Evolutionary conservation across 1,140 invertebrate genomes (phyloP), one percentile per base, ranked within the genome.

Genomic region (Sminthurides bifidus): DNA sequence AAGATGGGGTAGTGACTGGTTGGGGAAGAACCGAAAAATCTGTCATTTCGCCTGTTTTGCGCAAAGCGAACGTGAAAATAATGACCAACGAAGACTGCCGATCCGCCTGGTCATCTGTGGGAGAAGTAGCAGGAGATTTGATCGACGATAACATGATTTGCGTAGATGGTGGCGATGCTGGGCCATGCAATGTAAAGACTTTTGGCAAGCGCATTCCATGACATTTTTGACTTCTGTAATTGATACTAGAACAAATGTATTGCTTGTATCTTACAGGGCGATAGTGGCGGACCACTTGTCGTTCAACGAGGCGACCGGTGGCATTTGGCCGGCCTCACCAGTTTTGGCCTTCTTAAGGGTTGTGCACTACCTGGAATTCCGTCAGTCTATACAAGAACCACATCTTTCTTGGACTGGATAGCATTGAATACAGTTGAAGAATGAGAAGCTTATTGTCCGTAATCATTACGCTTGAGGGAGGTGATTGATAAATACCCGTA

Each of bases 401-500:
- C 61, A 6, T 58, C 61, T n/a, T 60, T 45, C 35, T 21, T 58
- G 2, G 58, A 60, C 29, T 64, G 61, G 61, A 60, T 64, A 2
- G 48, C 50, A 17, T 6, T 55, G 0, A 64, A 58, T 31, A n/a
- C 53, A 12, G 61, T 58, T 19, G 21, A 48, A 48, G 12, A 15
- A 10, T 43, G 41, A 43, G 17, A 15, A 35, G n/a, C 33, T 35
- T 35, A n/a, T 35, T 35, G 10, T 35, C 33, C 33, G 33, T 35
- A 35, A 35, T 10, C n/a, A 10, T 10, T 10, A 35, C n/a, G 10
- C 10, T 10, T 35, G 33, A 10, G 8, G n/a, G 33, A 35, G 8
- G 33, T n/a, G n/a, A 10, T n/a, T 10, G n/a, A 35, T 35, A 10
- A 10, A 35, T 10, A 35, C n/a, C n/a, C 33, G 10, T n/a, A 10